Conservation (phyloP, 2,797 vertebrate genomes). For the Cynodonichthys magdalenae region DNA sequence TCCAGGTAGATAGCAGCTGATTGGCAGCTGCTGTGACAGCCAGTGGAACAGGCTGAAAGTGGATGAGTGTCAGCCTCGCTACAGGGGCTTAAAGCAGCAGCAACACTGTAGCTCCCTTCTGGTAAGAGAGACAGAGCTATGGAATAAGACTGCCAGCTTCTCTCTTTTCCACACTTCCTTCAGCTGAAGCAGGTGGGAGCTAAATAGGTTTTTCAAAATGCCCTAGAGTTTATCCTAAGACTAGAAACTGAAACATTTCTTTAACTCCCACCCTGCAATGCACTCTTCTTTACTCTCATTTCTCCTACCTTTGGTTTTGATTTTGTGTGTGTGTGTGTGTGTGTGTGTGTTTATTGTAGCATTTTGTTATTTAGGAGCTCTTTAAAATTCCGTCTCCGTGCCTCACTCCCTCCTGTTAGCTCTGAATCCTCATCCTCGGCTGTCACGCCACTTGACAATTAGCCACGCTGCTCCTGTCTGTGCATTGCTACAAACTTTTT, state of each 20-base stretch:
- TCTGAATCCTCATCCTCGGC: slow-evolving; percentile 37
- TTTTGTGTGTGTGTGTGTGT: slow-evolving; percentile 17
- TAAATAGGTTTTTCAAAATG: slow-evolving; percentile 71
- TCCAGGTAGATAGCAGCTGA: slow-evolving; percentile 70
- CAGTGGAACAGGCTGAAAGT: slow-evolving; percentile 66
- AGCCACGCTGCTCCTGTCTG: slow-evolving; percentile 34
- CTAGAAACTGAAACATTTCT: slow-evolving; percentile 60
- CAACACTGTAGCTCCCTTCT: slow-evolving; percentile 53
- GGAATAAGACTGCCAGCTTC: slow-evolving; percentile 61
- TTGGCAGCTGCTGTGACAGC: slow-evolving; percentile 75
- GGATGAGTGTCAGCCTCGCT: slow-evolving; percentile 75
- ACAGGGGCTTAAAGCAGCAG: slow-evolving; percentile 69
- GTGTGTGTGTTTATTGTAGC: slow-evolving; percentile 25
- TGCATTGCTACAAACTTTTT: slow-evolving; percentile 34
- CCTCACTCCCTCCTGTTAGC: slow-evolving; percentile 9
- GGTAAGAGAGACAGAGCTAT: slow-evolving; percentile 52
- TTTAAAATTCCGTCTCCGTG: slow-evolving; percentile 25
- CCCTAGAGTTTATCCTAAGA: slow-evolving; percentile 64
- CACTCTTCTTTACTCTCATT: slow-evolving; percentile 23
- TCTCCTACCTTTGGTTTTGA: slow-evolving; percentile 35
- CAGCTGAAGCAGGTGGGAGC: slow-evolving; percentile 66
- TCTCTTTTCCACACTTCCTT: slow-evolving; percentile 53
- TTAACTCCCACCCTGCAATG: slow-evolving; percentile 40
- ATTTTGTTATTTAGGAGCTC: slow-evolving; percentile 38
- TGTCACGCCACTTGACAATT: slow-evolving; percentile 59